Base-by-base conservation (phyloP, 2,888 invertebrate genomes). In the Petrophora chlorosata region DNA sequence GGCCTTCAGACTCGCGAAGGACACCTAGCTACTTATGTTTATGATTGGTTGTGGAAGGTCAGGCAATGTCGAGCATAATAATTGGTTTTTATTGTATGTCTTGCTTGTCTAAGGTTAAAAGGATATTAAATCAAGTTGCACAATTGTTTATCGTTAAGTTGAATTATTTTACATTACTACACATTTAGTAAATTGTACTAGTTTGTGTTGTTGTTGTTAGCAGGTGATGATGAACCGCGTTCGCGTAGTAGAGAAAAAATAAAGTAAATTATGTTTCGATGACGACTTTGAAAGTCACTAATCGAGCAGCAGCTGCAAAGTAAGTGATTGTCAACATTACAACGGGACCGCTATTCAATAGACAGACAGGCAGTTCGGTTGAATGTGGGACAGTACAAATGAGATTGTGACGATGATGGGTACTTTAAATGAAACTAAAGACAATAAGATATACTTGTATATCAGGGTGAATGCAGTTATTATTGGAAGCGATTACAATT, bases 1-100 rank as follows among this genome's bases (percentile, higher is more conserved):
- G 47, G 50, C 56, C 57, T 59, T 50, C 52, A 33, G 14, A 35
- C 8, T 13, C 28, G 22, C 39, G 40, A 53, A 61, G 58, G 53
- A 53, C 51, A 32, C 25, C n/a, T 17, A 16, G 2, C 48, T n/a
- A n/a, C n/a, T n/a, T n/a, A 41, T 44, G 41, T 45, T 28, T 45
- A 55, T 55, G 55, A 36, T 44, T 12, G 16, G 8, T 23, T 28
- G 7, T 9, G n/a, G 36, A 29, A 30, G 44, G 30, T 36, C 42
- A 12, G 7, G 8, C 16, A 3, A 25, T n/a, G n/a, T n/a, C n/a
- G n/a, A n/a, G n/a, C n/a, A n/a, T n/a, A n/a, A n/a, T n/a, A n/a
- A n/a, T n/a, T n/a, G n/a, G n/a, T n/a, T 5, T 3, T 3, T 16
- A 16, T 16, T 25, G 9, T 4, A 9, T 9, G 23, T 8, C 23